Percentiles rank a stretch among this genome's conserved stretches.
Conservation (phyloP, 2,797 vertebrate genomes). For the Lepidocolaptes lacrymiger region DNA sequence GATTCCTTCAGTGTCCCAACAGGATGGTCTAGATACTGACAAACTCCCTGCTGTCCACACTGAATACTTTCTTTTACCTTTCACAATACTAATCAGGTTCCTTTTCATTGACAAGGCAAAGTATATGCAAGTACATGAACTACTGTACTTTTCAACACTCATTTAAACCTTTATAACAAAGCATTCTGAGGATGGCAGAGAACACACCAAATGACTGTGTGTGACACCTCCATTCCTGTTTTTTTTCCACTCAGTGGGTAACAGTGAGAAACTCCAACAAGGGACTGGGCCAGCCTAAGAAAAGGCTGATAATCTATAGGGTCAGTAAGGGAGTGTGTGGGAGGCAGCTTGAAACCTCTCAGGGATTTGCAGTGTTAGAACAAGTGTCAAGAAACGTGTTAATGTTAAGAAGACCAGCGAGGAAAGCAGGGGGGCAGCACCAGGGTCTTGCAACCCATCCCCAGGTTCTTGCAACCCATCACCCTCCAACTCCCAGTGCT, state of each 20-base stretch:
- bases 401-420: not conserved
- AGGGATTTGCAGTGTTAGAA: conserved; percentile 7
- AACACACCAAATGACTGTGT: not conserved
- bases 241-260: not conserved
- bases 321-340: not conserved
- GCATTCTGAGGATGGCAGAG: not conserved
- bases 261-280: not conserved
- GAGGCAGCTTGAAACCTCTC: not conserved
- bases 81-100: not conserved
- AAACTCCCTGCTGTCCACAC: not conserved
- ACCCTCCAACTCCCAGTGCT: accelerated
- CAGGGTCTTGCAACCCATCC: too few species aligned
- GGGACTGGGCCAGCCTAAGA: not conserved
- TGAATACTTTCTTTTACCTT: not conserved
- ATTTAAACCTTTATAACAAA: not conserved
- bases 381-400: not conserved
- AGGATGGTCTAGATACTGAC: not conserved
- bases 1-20: not conserved
- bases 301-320: not conserved
- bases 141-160: not conserved
- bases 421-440: not conserved
- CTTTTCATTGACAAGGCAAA: not conserved
- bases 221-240: not conserved
- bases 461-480: too few species aligned
- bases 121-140: not conserved